phyloP scores from a whole-genome alignment of 2,797 vertebrate genomes.

The Gymnocypris eckloni region DNA sequence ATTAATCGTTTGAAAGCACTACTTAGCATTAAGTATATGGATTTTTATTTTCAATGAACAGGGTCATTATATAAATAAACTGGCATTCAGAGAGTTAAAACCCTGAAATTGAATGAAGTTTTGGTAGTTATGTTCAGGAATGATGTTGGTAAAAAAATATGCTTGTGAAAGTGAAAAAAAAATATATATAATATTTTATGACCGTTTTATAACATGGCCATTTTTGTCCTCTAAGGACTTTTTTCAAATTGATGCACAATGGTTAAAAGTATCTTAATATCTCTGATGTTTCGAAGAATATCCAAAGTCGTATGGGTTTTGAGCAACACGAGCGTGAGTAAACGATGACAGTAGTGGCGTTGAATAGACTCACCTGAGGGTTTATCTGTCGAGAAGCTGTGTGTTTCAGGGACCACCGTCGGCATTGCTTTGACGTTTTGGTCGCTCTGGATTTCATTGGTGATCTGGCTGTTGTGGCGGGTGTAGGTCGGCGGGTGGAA shows the following conservation, averaged over 20 bases:
- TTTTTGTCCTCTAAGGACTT: neutral
- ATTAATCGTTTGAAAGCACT: too few relatives aligned
- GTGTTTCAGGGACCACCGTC: conserved; percentile 89
- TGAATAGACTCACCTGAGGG: conserved; percentile 88
- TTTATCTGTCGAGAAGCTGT: conserved; percentile 89
- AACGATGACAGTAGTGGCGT: neutral
- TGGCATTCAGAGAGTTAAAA: too few relatives aligned
- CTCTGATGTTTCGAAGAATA: neutral
- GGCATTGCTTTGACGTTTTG: conserved; percentile 89
- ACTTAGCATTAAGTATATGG: too few relatives aligned
- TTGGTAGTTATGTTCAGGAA: too few relatives aligned
- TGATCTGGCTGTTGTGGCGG: conserved; percentile 88
- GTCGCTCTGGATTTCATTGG: conserved; percentile 95
- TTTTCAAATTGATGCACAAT: neutral
- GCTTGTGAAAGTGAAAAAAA: too few relatives aligned
- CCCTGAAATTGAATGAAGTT: too few relatives aligned
- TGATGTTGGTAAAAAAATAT: too few relatives aligned
- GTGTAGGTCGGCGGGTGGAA: conserved; percentile 87
- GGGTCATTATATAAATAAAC: too few relatives aligned
- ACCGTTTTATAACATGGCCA: neutral
- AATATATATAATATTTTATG: too few relatives aligned
- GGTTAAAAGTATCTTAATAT: neutral
- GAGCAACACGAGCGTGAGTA: neutral
- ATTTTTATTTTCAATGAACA: too few relatives aligned
- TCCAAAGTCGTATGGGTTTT: neutral